Percentiles rank a stretch among this genome's conserved stretches.
phyloP scores from a whole-genome alignment of 2,888 invertebrate species.

The Cynaeus angustus region DNA sequence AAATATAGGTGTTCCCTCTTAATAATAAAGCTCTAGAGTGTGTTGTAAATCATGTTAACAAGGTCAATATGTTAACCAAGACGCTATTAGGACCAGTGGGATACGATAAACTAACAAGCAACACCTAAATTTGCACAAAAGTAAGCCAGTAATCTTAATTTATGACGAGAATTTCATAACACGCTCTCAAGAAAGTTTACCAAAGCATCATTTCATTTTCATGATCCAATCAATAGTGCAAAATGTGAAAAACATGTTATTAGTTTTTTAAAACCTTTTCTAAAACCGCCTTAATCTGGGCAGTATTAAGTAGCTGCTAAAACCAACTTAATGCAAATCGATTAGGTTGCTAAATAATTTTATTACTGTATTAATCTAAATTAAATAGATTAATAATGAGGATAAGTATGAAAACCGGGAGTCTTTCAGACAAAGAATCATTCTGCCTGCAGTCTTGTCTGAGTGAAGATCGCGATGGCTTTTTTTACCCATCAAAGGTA shows the following conservation, averaged over 20 bases:
- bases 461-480: background rate
- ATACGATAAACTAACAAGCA: background rate
- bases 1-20: no score
- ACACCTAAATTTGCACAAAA: background rate
- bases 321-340: no score
- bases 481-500: conserved; percentile 7
- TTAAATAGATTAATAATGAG: no score
- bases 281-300: no score
- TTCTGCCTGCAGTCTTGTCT: background rate
- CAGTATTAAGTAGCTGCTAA: no score
- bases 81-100: background rate
- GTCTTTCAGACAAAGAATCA: background rate
- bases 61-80: background rate
- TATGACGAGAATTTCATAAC: background rate
- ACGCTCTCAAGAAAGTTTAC: background rate
- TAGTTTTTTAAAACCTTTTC: no score
- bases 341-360: no score
- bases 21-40: background rate
- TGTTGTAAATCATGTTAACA: background rate
- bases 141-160: background rate
- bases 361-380: no score
- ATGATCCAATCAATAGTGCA: no score
- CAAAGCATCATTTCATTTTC: no score
- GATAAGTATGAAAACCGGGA: background rate
- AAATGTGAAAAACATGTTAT: no score